These are phyloP conservation scores for Sigmodon hispidus DNA, from an alignment of 2,113 vertebrate genomes.

Conservation along the genomic window DNA sequence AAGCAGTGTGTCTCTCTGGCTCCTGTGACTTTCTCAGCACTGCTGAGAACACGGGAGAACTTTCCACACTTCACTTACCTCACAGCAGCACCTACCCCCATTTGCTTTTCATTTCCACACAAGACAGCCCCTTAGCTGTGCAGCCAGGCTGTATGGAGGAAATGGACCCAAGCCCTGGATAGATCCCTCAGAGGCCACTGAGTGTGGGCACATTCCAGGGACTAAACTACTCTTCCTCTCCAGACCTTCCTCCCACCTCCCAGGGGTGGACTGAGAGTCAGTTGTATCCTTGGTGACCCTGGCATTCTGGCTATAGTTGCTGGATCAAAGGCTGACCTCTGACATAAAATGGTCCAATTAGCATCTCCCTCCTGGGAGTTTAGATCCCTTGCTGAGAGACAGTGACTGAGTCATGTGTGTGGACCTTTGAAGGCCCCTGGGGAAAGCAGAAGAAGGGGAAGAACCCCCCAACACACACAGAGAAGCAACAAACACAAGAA, in stretches of 20 bases:
- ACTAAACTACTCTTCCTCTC: not conserved
- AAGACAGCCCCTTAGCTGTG: not conserved
- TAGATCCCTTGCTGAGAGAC: not conserved
- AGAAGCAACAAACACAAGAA: not conserved
- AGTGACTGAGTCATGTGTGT: not conserved
- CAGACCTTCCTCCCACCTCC: not conserved
- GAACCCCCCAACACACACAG: no score
- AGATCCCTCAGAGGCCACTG: not conserved
- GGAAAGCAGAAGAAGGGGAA: not conserved
- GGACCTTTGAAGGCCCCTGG: not conserved
- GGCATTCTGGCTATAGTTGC: not conserved
- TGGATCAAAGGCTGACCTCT: constrained; percentile 40
- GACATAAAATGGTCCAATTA: constrained; percentile 56
- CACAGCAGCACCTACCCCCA: not conserved
- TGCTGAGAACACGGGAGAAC: not conserved
- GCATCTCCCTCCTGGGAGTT: constrained; percentile 12
- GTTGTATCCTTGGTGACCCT: constrained; percentile 29
- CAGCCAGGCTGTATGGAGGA: not conserved
- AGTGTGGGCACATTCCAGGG: not conserved
- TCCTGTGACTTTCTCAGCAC: not conserved
- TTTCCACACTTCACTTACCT: rapidly evolving
- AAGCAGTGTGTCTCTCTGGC: rapidly evolving
- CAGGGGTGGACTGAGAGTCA: not conserved
- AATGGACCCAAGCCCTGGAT: not conserved
- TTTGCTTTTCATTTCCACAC: not conserved